Percentiles rank a stretch among this genome's conserved stretches.
phyloP scores from a whole-genome alignment of 2,888 invertebrate species.

The Idaea dimidiata region DNA sequence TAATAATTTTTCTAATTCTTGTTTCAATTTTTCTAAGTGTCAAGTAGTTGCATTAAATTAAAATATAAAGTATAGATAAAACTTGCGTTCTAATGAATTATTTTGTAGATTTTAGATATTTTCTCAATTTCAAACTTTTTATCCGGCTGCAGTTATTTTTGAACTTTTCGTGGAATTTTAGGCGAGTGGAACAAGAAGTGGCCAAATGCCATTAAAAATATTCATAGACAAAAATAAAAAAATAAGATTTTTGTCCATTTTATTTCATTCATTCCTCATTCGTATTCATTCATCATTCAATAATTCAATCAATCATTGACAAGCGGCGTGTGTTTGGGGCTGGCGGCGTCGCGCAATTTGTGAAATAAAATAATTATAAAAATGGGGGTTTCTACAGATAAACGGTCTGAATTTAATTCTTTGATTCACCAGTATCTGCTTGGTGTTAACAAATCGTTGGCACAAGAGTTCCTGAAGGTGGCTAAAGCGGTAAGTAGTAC shows the following conservation, averaged over 20 bases:
- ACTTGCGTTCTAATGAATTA: too few species aligned
- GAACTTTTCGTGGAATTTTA: too few species aligned
- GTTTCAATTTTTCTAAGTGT: too few species aligned
- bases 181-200: too few species aligned
- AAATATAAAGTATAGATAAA: too few species aligned
- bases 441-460: conserved; percentile 83
- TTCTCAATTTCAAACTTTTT: too few species aligned
- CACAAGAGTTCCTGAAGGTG: conserved; percentile 85
- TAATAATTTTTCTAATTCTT: too few species aligned
- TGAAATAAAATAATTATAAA: conserved; percentile 25
- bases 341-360: conserved; percentile 10
- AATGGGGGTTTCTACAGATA: conserved; percentile 56
- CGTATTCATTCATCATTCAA: conserved; percentile 2
- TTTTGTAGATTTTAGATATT: too few species aligned
- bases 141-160: too few species aligned
- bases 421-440: conserved; percentile 84
- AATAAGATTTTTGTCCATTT: background rate
- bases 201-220: background rate
- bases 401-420: conserved; percentile 64
- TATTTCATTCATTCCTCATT: too few species aligned
- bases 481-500: conserved; percentile 86
- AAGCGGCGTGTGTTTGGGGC: conserved; percentile 13
- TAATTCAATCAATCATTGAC: conserved; percentile 11
- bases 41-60: too few species aligned
- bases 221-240: background rate